These are phyloP conservation scores for Sorex maritimensis DNA, from an alignment of 2,797 vertebrate species.

Conservation along the genomic window DNA sequence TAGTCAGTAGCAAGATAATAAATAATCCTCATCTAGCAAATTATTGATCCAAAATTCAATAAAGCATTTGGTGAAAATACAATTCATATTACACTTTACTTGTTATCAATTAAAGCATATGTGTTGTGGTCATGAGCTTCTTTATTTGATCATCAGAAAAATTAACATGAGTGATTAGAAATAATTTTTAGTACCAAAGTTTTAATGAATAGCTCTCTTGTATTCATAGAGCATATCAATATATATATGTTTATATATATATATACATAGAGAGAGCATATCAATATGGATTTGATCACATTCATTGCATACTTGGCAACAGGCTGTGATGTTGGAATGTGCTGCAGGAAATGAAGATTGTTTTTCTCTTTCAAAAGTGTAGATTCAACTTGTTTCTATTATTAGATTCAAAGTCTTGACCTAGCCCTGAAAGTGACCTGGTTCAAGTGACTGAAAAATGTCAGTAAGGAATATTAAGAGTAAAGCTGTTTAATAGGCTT, in stretches of 20 bases:
- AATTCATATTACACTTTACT: conserved; percentile 13
- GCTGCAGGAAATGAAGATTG: not conserved
- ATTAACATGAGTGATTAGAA: conserved; percentile 23
- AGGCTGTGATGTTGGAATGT: not conserved
- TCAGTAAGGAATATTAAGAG: not conserved
- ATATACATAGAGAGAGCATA: not conserved
- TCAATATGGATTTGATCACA: conserved; percentile 7
- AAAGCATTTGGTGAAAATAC: conserved; percentile 36
- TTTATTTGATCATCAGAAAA: conserved; percentile 56
- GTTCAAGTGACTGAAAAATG: conserved; percentile 34
- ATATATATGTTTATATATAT: not conserved
- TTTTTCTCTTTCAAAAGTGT: conserved; percentile 9
- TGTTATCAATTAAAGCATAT: conserved; percentile 60
- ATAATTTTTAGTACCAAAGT: conserved; percentile 2
- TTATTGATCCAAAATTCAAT: conserved; percentile 11
- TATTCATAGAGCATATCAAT: not conserved
- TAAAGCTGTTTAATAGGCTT: not conserved
- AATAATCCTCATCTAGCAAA: conserved; percentile 2
- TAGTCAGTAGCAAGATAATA: conserved; percentile 51
- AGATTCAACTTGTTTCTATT: conserved; percentile 40
- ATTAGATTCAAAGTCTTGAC: not conserved
- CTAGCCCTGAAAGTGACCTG: not conserved
- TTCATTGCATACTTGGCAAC: not conserved
- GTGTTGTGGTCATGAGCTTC: not conserved
- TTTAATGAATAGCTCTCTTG: not conserved